Base-by-base conservation (phyloP, 2,797 vertebrate species). In the Ficedula albicollis region DNA sequence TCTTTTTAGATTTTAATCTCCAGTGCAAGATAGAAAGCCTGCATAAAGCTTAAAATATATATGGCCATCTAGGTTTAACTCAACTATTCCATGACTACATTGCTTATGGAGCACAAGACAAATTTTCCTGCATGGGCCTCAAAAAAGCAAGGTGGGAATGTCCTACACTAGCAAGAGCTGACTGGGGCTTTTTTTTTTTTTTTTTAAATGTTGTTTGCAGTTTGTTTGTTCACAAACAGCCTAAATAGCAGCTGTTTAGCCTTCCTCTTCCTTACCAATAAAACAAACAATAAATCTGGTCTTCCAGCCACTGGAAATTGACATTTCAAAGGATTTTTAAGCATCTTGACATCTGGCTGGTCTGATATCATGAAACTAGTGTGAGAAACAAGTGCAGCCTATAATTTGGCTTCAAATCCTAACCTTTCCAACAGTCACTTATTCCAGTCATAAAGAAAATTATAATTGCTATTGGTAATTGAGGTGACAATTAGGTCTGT, bases 271-370 rank as follows among this genome's bases (percentile, higher is more conserved):
- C 19, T 62, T 68, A 64, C 13, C 44, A 81, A 27, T 48, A 64
- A 81, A 94, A 41, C 8, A 75, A 93, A 75, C 13, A 72, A 56
- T 58, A 58, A 63, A 43, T 6, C 15, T 38, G 30, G 16, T 75
- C 21, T 78, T 81, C 22, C 15, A 82, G 27, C 22, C 6, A 41
- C 36, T 79, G 39, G 30, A 89, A 93, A 79, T 21, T 0, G 21
- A 79, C 30, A 73, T 82, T 87, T 72, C 27, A 59, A 82, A 76
- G 20, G 20, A 62, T 51, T 95, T 93, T 87, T 72, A 62, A 59
- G 10, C 36, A 39, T 38, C 16, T 34, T 73, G 51, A 49, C 26
- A 70, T 22, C 27, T 10, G 2, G 8, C 3, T 70, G 10, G 3
- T 85, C 69, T 80, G 75, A 63, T 27, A 39, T 36, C 34, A 54